Evolutionary conservation across 2,797 vertebrate genomes (phyloP).

Genomic region (Mareca strepera): DNA sequence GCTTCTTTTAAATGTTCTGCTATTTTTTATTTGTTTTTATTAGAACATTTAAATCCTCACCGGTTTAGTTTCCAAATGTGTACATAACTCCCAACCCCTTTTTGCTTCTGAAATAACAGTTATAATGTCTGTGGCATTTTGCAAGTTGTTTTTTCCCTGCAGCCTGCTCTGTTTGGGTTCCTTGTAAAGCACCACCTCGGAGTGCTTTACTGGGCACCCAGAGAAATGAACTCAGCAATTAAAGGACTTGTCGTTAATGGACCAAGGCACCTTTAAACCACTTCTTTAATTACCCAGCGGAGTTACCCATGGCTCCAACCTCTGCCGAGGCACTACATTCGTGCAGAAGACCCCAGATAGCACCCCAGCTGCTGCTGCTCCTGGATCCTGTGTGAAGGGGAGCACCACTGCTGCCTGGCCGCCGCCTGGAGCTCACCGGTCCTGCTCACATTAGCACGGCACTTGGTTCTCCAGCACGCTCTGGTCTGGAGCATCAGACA

Average conservation of each 20-base stretch:
- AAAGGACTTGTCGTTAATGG: neutral
- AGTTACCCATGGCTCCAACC: neutral
- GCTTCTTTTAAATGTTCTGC: conserved; percentile 49
- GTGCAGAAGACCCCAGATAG: neutral
- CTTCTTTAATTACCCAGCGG: neutral
- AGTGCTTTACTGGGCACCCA: neutral
- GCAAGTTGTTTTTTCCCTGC: neutral
- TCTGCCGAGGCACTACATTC: neutral
- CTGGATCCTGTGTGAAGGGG: too few species aligned
- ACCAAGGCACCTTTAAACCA: neutral
- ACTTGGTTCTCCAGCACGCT: fast-evolving
- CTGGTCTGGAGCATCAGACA: neutral
- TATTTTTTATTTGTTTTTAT: conserved; percentile 47
- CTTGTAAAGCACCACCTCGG: neutral
- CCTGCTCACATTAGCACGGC: neutral
- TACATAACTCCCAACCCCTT: neutral
- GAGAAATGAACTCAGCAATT: conserved; percentile 4
- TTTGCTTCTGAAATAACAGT: neutral
- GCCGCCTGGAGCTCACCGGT: neutral
- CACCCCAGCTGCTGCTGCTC: neutral
- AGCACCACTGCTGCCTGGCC: neutral
- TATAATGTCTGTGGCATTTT: conserved; percentile 19
- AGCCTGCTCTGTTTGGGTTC: neutral
- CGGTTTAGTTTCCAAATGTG: conserved; percentile 25
- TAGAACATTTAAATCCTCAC: conserved; percentile 15